Evolutionary conservation across 1,140 invertebrate species (phyloP).

Genomic region (Ditylenchus dipsaci): DNA sequence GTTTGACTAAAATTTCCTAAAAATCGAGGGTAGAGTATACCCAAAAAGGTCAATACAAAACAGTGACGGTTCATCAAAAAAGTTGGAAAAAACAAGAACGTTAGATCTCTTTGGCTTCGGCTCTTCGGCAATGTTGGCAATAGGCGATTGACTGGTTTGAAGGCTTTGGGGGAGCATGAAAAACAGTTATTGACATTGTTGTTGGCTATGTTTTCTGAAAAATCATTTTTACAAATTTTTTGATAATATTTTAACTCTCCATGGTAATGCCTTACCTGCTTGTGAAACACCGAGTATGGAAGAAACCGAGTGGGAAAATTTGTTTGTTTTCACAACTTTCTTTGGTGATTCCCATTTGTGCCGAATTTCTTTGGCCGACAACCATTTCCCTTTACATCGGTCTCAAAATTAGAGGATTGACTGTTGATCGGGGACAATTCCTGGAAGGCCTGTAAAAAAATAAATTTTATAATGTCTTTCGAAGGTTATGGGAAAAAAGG

Average conservation of each 20-base stretch:
- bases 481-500: no score
- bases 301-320: conserved; percentile 1
- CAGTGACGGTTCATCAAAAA: not conserved
- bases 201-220: conserved; percentile 1
- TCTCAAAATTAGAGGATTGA: not conserved
- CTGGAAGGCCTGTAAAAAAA: not conserved
- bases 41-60: not conserved
- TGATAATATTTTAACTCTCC: not conserved
- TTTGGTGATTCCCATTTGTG: not conserved
- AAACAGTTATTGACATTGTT: not conserved
- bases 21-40: no score
- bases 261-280: not conserved
- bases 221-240: no score
- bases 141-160: conserved; percentile 1
- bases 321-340: not conserved
- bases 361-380: not conserved
- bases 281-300: conserved; percentile 10
- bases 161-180: conserved; percentile 7
- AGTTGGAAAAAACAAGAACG: not conserved
- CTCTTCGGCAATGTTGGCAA: not conserved
- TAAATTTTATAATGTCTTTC: no score
- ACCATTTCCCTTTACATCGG: not conserved
- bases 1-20: no score
- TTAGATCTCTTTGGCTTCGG: not conserved
- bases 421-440: not conserved